Evolutionary conservation across 2,888 invertebrate species (phyloP), one percentile per base, ranked within the genome.

Genomic region (Drosophila yooni): DNA sequence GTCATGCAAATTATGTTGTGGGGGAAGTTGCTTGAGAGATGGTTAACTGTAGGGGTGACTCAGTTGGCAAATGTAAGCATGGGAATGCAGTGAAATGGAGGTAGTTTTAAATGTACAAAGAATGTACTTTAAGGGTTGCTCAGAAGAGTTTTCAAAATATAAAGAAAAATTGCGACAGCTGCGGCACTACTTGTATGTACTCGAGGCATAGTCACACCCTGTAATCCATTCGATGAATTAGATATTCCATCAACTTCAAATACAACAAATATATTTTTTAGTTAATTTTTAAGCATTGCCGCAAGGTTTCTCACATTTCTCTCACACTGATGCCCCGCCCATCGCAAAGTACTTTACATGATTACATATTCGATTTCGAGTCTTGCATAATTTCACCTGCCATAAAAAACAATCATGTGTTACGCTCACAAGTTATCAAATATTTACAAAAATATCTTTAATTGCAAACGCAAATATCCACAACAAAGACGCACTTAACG

Each of bases 351-450:
- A 57, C 36, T 64, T 58, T 29, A 36, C 13, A 31, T 38, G 38
- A 54, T 54, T 59, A 25, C 27, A 56, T 57, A 71, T 62, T 70
- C 27, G 18, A 25, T 33, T 40, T 46, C 5, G 13, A 18, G 2
- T 36, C 46, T 64, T 72, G 59, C 40, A 43, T 70, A 53, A 77
- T 59, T 77, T 52, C 74, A 78, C 52, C 56, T 66, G 78, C 29
- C 33, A 43, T 25, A 27, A 15, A 46, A 57, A 52, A 31, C 53
- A 66, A 63, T 70, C 36, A 67, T 27, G 25, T 48, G 50, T 50
- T 52, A 40, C 48, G 60, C 36, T 59, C 10, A 63, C 5, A 38
- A 38, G 18, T 40, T 43, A 36, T 53, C 40, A 54, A 50, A 63
- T 68, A 50, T 68, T 40, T 50, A 51, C 31, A 63, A 40, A 34